Percentiles rank a stretch among this genome's conserved stretches.
Evolutionary conservation across 2,113 vertebrate genomes (phyloP).

Genomic region (Thunnus thynnus): DNA sequence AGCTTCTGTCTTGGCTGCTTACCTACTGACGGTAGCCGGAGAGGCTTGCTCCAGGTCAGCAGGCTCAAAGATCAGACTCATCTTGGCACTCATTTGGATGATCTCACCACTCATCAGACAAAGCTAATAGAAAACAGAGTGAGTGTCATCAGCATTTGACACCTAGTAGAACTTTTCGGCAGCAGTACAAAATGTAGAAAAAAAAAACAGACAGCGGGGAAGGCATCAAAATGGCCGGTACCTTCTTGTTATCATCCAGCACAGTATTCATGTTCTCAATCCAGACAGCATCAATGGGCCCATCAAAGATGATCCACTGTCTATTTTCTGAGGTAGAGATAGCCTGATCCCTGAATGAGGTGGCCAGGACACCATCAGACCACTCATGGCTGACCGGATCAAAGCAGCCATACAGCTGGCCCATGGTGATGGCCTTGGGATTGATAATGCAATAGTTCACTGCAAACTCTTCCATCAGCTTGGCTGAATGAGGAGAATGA

Average conservation of each 20-base stretch:
- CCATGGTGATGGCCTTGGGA: slow-evolving; percentile 94
- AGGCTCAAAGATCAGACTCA: slow-evolving; percentile 95
- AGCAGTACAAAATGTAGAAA: too few species aligned
- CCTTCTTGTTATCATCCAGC: slow-evolving; percentile 97
- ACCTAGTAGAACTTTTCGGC: too few species aligned
- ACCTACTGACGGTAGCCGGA: slow-evolving; percentile 96
- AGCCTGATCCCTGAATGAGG: slow-evolving; percentile 90
- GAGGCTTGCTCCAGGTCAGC: slow-evolving; percentile 94
- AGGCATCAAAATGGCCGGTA: slow-evolving; percentile 34
- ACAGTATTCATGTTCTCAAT: slow-evolving; percentile 99
- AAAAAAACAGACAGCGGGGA: not conserved
- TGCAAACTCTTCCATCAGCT: slow-evolving; percentile 89
- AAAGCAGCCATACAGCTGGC: slow-evolving; percentile 93
- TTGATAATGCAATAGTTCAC: slow-evolving; percentile 91
- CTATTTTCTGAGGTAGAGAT: slow-evolving; percentile 85
- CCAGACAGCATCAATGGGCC: slow-evolving; percentile 97
- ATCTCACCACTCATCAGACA: slow-evolving; percentile 98
- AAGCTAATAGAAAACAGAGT: slow-evolving; percentile 79
- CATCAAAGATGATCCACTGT: slow-evolving; percentile 97
- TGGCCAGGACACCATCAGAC: slow-evolving; percentile 92
- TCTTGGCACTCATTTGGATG: slow-evolving; percentile 95
- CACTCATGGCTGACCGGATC: slow-evolving; percentile 93
- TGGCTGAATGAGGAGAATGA: slow-evolving; percentile 74
- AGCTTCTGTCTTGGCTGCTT: not conserved
- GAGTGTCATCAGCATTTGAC: too few species aligned